Base-by-base conservation (phyloP, 2,888 invertebrate genomes). In the Protophormia terraenovae region DNA sequence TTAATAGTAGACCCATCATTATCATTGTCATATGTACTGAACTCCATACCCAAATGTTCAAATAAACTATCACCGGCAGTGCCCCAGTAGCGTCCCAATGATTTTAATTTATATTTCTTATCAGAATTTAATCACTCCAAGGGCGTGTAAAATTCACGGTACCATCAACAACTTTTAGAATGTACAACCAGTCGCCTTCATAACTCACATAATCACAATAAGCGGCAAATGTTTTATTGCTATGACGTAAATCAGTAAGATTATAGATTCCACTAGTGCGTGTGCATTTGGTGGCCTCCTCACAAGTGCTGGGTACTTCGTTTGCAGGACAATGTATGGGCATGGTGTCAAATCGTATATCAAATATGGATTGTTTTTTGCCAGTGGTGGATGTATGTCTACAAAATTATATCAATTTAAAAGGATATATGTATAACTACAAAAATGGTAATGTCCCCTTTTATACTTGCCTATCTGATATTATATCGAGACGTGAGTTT, bases 171-270 rank as follows among this genome's bases (percentile, higher is more conserved):
- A 64, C 53, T 14, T 35, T 62, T 24, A 76, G 66, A 22, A 76
- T 66, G n/a, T 76, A 38, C 3, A 76, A 38, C 75, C 75, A 76
- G 45, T 76, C 75, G 12, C 75, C 75, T 19, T 29, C 72, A 4
- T 29, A 12, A 45, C 38, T 72, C 1, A 35, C 16, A 12, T 41
- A 53, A 66, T 76, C 60, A 24, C 75, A 76, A 41, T 53, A 76
- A 4, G 19, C 35, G 6, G 32, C 10, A 8, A 60, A 19, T 3
- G 16, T 5, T 16, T 12, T 6, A 19, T 60, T 19, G 14, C 14
- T 35, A 16, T 60, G 8, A n/a, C 16, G 29, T 14, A 16, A 3
- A 12, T 32, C 16, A 1, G 60, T 16, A 24, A 76, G 50, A 19
- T 64, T 76, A 19, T 76, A 76, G 5, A 62, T 62, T 6, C 75